Percentiles rank a stretch among this genome's conserved stretches.
Conservation (phyloP, 2,888 invertebrate species). For the Caenorhabditis macrosperma region DNA sequence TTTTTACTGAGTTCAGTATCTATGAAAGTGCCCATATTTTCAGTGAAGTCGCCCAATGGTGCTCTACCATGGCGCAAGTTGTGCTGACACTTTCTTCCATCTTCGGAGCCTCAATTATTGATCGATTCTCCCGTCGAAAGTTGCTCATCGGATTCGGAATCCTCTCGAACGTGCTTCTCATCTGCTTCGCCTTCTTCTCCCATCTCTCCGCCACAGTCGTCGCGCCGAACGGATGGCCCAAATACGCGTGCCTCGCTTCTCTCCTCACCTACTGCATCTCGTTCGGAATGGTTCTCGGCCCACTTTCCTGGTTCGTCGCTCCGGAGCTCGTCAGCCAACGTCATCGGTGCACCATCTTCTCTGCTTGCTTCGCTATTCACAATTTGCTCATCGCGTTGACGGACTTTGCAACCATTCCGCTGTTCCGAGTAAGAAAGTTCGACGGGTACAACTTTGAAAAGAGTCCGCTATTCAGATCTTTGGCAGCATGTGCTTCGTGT, state of each 20-base stretch:
- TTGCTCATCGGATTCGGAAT: slow-evolving; percentile 70
- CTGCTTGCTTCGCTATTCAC: slow-evolving; percentile 75
- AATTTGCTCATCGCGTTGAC: slow-evolving; percentile 74
- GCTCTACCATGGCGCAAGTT: slow-evolving; percentile 71
- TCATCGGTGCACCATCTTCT: slow-evolving; percentile 75
- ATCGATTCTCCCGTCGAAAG: slow-evolving; percentile 71
- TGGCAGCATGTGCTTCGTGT: slow-evolving; percentile 71
- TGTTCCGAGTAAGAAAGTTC: slow-evolving; percentile 64
- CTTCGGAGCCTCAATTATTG: slow-evolving; percentile 72
- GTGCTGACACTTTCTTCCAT: slow-evolving; percentile 71
- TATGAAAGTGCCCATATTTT: slow-evolving; percentile 16
- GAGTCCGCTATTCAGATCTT: slow-evolving; percentile 63
- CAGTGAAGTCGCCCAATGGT: slow-evolving; percentile 70
- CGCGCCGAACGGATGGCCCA: slow-evolving; percentile 43
- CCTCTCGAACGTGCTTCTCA: slow-evolving; percentile 67
- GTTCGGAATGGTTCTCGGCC: slow-evolving; percentile 75
- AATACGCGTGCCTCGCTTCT: slow-evolving; percentile 67
- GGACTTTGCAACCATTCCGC: slow-evolving; percentile 73
- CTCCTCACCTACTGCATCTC: slow-evolving; percentile 70
- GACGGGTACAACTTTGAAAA: not conserved
- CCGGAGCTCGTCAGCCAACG: slow-evolving; percentile 76
- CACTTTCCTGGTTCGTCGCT: slow-evolving; percentile 75
- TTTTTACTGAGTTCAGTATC: not conserved
- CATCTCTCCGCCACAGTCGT: slow-evolving; percentile 33
- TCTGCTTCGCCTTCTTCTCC: slow-evolving; percentile 70